Percentiles rank a stretch among this genome's conserved stretches.
phyloP scores from a whole-genome alignment of 2,888 invertebrate species.

The Rutpela maculata region DNA sequence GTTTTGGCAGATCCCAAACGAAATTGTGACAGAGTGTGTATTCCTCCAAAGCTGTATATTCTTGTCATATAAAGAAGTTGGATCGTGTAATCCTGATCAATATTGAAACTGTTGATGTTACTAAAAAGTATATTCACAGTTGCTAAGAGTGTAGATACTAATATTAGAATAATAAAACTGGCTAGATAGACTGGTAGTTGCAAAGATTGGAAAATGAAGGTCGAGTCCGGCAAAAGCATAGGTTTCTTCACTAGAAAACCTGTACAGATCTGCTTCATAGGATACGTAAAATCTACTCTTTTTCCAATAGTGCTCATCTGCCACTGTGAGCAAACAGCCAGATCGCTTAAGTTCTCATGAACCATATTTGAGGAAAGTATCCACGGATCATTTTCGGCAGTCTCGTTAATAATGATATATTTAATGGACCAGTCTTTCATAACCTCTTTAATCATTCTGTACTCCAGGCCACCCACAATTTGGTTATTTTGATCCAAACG shows the following conservation, averaged over 20 bases:
- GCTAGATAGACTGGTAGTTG: constrained; percentile 32
- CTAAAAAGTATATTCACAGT: not conserved
- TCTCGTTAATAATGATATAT: constrained; percentile 39
- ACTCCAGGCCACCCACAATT: constrained; percentile 53
- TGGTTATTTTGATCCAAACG: constrained; percentile 38
- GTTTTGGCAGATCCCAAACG: constrained; percentile 34
- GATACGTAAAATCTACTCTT: constrained; percentile 54
- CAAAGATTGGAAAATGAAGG: constrained; percentile 62
- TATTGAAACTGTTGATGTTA: not conserved
- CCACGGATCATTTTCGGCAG: constrained; percentile 50
- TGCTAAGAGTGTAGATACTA: constrained; percentile 13
- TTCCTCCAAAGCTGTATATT: constrained; percentile 32
- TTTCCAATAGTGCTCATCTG: constrained; percentile 27
- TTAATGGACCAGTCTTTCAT: constrained; percentile 53
- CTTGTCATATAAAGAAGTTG: constrained; percentile 25
- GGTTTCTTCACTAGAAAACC: constrained; percentile 66
- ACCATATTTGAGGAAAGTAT: constrained; percentile 44
- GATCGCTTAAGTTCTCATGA: constrained; percentile 49
- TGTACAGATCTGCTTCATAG: constrained; percentile 58
- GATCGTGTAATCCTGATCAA: not conserved
- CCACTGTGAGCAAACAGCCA: constrained; percentile 62
- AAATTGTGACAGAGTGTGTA: constrained; percentile 17
- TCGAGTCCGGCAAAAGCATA: constrained; percentile 53
- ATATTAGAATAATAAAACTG: constrained; percentile 11
- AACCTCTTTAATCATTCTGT: constrained; percentile 55